Base-by-base conservation (phyloP, 2,888 invertebrate species). In the Desoria tigrina region DNA sequence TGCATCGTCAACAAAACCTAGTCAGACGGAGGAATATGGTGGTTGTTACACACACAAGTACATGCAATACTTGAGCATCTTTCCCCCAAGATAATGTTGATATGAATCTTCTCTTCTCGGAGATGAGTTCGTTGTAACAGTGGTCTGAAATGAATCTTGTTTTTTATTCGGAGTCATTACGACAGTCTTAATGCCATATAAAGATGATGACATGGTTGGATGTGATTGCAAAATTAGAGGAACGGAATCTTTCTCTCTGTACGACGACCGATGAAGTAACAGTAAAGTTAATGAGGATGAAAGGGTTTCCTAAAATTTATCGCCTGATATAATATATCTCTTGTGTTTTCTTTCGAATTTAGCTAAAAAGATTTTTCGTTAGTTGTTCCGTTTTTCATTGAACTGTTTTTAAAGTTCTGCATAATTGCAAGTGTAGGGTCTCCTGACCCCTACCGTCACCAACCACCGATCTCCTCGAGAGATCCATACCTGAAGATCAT, bases 241-340 rank as follows among this genome's bases (percentile, higher is more conserved):
- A 57, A 57, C 42, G 56, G 56, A 57, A 57, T 37, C 21, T 32
- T 21, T 55, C 16, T 11, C 45, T 45, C 21, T 21, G 16, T 45
- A 21, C 6, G n/a, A 45, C 45, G n/a, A 45, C 16, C 16, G 39
- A 24, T 55, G 56, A 57, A 45, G 16, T 55, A 57, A 57, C 56
- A 39, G 56, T 57, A 39, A 57, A 37, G n/a, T 16, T 21, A 6
- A 45, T 45, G 45, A 45, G 9, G 16, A 9, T 39, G 39, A 39
- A 9, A 45, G n/a, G 45, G 16, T 45, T 21, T 45, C 16, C 45
- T 6, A 45, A 45, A 18, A 21, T 21, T 6, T 39, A 39, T 16
- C 39, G 39, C 39, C 16, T 39, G 39, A 16, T 39, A n/a, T n/a
- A n/a, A n/a, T n/a, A n/a, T n/a, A n/a, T 32, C 32, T 32, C 32